Percentiles rank a stretch among this genome's conserved stretches.
These are phyloP conservation scores for Thunnus albacares DNA, from an alignment of 2,797 vertebrate species.

Conservation along the genomic window DNA sequence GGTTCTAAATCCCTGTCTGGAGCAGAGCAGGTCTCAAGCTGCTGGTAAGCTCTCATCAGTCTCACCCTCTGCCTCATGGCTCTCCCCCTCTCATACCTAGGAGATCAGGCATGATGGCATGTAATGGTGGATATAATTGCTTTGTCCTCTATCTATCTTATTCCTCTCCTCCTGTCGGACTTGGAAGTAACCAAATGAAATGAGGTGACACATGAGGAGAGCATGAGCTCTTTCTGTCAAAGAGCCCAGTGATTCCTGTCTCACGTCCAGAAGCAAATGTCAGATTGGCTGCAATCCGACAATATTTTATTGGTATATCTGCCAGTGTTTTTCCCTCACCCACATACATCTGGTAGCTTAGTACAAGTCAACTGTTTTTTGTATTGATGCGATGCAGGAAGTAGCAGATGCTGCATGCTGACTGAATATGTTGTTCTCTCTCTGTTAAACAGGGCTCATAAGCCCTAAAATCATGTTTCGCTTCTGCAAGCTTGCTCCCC, in stretches of 20 bases:
- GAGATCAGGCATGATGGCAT: slow-evolving; percentile 79
- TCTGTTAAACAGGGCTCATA: slow-evolving; percentile 52
- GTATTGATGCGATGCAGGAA: slow-evolving; percentile 46
- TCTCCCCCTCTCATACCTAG: slow-evolving; percentile 56
- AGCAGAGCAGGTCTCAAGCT: slow-evolving; percentile 69
- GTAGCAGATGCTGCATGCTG: slow-evolving; percentile 54
- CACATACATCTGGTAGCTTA: slow-evolving; percentile 57
- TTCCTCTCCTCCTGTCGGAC: slow-evolving; percentile 45
- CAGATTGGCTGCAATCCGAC: slow-evolving; percentile 41
- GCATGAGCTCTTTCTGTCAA: slow-evolving; percentile 43
- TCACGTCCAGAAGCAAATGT: slow-evolving; percentile 53
- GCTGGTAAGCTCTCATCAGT: slow-evolving; percentile 85
- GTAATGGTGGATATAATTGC: slow-evolving; percentile 82
- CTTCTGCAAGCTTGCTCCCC: slow-evolving; percentile 49
- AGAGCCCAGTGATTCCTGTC: slow-evolving; percentile 36
- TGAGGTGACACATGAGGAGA: slow-evolving; percentile 56
- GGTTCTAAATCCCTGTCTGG: slow-evolving; percentile 85
- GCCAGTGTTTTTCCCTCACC: slow-evolving; percentile 37
- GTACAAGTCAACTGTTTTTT: slow-evolving; percentile 58
- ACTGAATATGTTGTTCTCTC: slow-evolving; percentile 57
- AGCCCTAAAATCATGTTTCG: slow-evolving; percentile 61
- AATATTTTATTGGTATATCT: slow-evolving; percentile 53
- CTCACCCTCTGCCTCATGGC: slow-evolving; percentile 63
- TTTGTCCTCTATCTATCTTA: slow-evolving; percentile 74
- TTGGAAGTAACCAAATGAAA: slow-evolving; percentile 76